phyloP scores from a whole-genome alignment of 2,113 vertebrate genomes.

The Ancistrus triradiatus region DNA sequence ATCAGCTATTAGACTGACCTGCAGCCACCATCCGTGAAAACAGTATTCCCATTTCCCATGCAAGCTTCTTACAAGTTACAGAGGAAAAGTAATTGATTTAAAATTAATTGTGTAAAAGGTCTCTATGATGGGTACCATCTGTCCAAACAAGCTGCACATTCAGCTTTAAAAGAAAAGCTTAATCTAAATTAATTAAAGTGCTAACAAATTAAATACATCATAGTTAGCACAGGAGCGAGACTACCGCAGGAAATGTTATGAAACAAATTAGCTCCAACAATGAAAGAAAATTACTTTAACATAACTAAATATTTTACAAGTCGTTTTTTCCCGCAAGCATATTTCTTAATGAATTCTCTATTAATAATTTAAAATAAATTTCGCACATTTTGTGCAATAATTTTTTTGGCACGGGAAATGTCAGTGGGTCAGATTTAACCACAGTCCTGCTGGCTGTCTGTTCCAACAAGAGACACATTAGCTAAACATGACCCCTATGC shows the following conservation, averaged over 20 bases:
- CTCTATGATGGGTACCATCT: conserved; percentile 89
- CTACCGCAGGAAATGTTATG: conserved; percentile 82
- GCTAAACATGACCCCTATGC: conserved; percentile 80
- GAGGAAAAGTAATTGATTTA: conserved; percentile 68
- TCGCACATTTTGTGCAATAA: conserved; percentile 85
- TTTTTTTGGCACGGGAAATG: conserved; percentile 85
- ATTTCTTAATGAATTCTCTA: conserved; percentile 87
- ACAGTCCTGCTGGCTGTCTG: conserved; percentile 74
- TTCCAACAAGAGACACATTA: conserved; percentile 80
- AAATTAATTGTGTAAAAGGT: conserved; percentile 79
- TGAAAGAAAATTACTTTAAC: conserved; percentile 83
- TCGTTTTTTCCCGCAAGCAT: conserved; percentile 76
- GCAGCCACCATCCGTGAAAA: conserved; percentile 48
- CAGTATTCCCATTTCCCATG: conserved; percentile 52
- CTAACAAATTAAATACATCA: conserved; percentile 93
- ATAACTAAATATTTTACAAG: conserved; percentile 80
- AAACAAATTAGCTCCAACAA: conserved; percentile 90
- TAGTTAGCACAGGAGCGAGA: conserved; percentile 72
- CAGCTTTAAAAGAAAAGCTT: conserved; percentile 59
- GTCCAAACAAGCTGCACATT: conserved; percentile 81
- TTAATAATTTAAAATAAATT: conserved; percentile 97
- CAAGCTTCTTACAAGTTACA: conserved; percentile 57
- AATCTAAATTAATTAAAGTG: conserved; percentile 95
- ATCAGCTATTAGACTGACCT: conserved; percentile 58
- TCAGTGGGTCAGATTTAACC: conserved; percentile 79